Evolutionary conservation across 2,797 vertebrate genomes (phyloP).

Genomic region (Gallinago solitaria): DNA sequence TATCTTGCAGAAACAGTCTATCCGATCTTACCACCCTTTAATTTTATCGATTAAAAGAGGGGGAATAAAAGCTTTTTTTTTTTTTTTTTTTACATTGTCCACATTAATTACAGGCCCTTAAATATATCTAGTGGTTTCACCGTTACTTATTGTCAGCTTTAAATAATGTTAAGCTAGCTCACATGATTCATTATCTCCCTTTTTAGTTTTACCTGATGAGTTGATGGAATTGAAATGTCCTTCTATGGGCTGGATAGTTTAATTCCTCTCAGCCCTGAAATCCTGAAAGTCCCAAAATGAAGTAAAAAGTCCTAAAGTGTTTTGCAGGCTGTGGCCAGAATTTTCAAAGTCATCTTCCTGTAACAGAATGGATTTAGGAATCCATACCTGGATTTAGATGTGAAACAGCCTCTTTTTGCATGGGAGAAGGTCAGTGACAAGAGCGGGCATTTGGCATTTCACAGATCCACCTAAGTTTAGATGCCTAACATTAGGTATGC

Average conservation of each 20-base stretch:
- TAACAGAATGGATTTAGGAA: not conserved
- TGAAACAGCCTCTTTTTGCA: not conserved
- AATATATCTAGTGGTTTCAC: not conserved
- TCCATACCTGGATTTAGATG: not conserved
- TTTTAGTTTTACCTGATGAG: not conserved
- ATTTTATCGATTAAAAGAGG: not conserved
- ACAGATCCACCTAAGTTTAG: not conserved
- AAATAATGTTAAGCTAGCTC: not conserved
- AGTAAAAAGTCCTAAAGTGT: not conserved
- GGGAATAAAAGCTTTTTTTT: not conserved
- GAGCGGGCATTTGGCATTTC: not conserved
- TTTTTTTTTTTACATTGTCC: not conserved
- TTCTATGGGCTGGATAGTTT: not conserved
- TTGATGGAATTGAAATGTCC: not conserved
- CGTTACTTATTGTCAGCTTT: not conserved
- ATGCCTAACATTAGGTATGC: not conserved
- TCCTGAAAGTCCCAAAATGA: not conserved
- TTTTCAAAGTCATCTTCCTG: not conserved
- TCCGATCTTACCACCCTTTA: not conserved
- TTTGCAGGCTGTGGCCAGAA: not conserved
- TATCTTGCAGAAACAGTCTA: not conserved
- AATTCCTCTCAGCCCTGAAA: not conserved
- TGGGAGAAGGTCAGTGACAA: not conserved
- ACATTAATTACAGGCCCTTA: not conserved
- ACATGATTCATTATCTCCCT: not conserved